phyloP scores from a whole-genome alignment of 2,888 invertebrate genomes.

The Drosophila vallismaia region DNA sequence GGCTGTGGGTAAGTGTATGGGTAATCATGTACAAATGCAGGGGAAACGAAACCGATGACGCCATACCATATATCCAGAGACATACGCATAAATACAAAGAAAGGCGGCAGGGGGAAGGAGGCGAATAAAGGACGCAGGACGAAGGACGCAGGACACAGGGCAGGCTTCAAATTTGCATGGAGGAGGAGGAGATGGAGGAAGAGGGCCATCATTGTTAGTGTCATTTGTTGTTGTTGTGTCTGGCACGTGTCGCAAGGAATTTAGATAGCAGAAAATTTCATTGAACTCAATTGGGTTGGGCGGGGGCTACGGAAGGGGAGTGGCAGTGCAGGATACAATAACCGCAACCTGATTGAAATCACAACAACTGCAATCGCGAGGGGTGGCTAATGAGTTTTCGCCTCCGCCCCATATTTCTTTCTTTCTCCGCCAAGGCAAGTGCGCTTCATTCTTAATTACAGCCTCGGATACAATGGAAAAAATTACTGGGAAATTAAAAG shows the following conservation, averaged over 20 bases:
- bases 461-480: slow-evolving; percentile 6
- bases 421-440: slow-evolving; percentile 2
- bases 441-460: slow-evolving; percentile 28
- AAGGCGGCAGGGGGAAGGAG: slow-evolving; percentile 6
- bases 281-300: slow-evolving; percentile 17
- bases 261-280: slow-evolving; percentile 60
- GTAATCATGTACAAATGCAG: slow-evolving; percentile 55
- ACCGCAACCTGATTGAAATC: slow-evolving; percentile 56
- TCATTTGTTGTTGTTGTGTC: slow-evolving; percentile 58
- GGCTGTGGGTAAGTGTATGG: slow-evolving; percentile 44
- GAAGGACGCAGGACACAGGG: slow-evolving; percentile 15
- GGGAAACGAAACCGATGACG: slow-evolving; percentile 27
- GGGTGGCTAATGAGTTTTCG: slow-evolving; percentile 25
- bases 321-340: slow-evolving; percentile 51
- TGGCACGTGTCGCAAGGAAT: slow-evolving; percentile 72
- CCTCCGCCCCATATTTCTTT: neutral
- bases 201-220: slow-evolving; percentile 45
- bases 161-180: slow-evolving; percentile 48
- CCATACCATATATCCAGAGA: slow-evolving; percentile 28
- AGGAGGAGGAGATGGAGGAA: neutral
- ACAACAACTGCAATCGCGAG: slow-evolving; percentile 29
- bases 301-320: neutral
- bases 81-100: slow-evolving; percentile 10
- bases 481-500: neutral
- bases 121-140: too few species aligned